phyloP scores from a whole-genome alignment of 2,113 vertebrate species.

The Gymnocephalus cernua region DNA sequence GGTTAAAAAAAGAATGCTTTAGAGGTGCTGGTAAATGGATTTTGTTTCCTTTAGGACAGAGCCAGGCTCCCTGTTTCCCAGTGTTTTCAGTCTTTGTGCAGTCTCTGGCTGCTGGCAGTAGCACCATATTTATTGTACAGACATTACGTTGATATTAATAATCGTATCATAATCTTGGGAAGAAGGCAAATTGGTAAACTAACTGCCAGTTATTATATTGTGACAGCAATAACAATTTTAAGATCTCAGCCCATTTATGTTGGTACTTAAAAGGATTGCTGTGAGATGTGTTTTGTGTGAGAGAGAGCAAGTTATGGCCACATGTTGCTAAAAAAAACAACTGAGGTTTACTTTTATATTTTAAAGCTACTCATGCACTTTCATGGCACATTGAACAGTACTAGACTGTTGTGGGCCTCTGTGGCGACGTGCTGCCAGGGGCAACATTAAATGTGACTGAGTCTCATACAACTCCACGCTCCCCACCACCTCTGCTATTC shows the following conservation, averaged over 20 bases:
- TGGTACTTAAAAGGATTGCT: not conserved
- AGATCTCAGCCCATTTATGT: not conserved
- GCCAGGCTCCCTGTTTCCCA: not conserved
- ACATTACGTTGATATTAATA: not conserved
- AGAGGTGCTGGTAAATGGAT: too few species aligned
- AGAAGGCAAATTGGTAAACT: too few species aligned
- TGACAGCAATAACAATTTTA: not conserved
- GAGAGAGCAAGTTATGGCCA: not conserved
- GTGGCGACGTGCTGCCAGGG: not conserved
- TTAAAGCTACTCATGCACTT: not conserved
- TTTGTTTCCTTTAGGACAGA: too few species aligned
- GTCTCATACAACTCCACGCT: not conserved
- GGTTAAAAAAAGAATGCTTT: too few species aligned
- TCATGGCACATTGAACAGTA: not conserved
- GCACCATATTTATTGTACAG: not conserved
- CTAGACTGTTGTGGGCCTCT: not conserved
- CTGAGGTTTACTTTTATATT: not conserved
- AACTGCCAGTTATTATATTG: not conserved
- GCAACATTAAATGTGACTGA: constrained; percentile 24
- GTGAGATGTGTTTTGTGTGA: not conserved
- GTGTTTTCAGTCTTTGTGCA: not conserved
- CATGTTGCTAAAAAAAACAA: not conserved
- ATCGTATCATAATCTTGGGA: not conserved
- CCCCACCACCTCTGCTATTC: constrained; percentile 25
- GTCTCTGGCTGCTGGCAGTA: not conserved